Conservation (phyloP, 1,140 invertebrate species). For the Paraescarpia echinospica region DNA sequence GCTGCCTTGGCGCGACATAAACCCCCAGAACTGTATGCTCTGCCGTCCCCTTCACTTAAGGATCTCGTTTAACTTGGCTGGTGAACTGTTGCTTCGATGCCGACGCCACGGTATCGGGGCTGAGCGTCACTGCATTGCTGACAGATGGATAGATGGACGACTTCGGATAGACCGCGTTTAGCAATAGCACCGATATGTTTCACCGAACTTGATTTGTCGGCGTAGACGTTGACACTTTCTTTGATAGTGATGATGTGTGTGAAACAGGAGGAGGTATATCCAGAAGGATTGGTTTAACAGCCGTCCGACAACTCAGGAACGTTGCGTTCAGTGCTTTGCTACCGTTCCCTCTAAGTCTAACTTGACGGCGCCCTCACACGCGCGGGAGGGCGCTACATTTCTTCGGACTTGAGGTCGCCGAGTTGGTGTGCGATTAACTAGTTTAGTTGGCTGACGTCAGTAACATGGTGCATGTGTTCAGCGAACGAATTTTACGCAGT, state of each 20-base stretch:
- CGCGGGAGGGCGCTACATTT: neutral
- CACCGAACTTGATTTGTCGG: neutral
- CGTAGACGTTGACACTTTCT: neutral
- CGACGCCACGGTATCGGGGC: neutral
- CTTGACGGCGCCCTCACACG: neutral
- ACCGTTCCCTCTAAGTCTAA: neutral
- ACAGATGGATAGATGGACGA: neutral
- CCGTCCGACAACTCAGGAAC: constrained; percentile 3
- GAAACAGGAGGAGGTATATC: no score
- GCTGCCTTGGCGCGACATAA: neutral
- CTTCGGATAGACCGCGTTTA: neutral
- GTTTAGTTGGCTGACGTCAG: constrained; percentile 3
- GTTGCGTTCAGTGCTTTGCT: constrained; percentile 3
- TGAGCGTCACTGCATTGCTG: neutral
- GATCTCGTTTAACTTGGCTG: constrained; percentile 4
- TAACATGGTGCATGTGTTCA: constrained; percentile 5
- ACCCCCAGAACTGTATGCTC: neutral
- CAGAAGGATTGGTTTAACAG: neutral
- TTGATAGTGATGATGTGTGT: neutral
- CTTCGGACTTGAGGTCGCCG: neutral
- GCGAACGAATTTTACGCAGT: neutral
- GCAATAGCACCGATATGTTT: constrained; percentile 5
- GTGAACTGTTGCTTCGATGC: neutral
- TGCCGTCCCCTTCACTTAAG: constrained; percentile 2
- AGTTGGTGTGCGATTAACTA: constrained; percentile 5